Percentiles rank a stretch among this genome's conserved stretches.
These are phyloP conservation scores for Thereva nobilitata DNA, from an alignment of 2,888 invertebrate genomes.

Conservation along the genomic window DNA sequence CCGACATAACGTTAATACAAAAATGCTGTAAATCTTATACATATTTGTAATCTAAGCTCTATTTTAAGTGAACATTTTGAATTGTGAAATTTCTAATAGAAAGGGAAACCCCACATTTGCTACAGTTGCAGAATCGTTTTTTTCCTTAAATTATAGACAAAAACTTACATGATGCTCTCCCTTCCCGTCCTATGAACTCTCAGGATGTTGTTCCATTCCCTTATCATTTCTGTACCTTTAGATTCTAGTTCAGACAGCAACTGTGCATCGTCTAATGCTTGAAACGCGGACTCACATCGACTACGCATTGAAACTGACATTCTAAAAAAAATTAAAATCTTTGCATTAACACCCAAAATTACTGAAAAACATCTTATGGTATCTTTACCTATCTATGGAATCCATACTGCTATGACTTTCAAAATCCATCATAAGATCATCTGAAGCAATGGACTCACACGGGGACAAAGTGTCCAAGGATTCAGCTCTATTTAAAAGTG, in stretches of 20 bases:
- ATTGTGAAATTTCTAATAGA: no score
- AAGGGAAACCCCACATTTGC: no score
- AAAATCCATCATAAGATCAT: constrained; percentile 86
- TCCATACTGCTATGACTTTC: constrained; percentile 62
- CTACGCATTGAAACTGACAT: constrained; percentile 53
- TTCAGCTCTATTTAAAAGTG: constrained; percentile 65
- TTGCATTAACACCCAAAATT: constrained; percentile 19
- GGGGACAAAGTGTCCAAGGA: constrained; percentile 83
- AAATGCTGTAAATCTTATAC: no score
- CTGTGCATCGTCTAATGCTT: constrained; percentile 62
- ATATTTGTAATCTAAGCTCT: no score
- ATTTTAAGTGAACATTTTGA: no score
- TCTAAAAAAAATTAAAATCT: constrained; percentile 43
- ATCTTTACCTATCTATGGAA: constrained; percentile 55
- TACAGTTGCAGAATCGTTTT: no score
- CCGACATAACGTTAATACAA: no score
- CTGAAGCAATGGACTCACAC: constrained; percentile 81
- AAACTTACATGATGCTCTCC: constrained; percentile 52
- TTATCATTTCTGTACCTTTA: constrained; percentile 61
- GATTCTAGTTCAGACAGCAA: constrained; percentile 60
- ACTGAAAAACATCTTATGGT: background rate
- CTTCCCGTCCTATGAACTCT: constrained; percentile 56
- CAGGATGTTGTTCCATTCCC: constrained; percentile 63
- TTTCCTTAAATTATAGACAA: background rate
- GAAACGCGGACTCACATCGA: constrained; percentile 59